Evolutionary conservation across 2,113 vertebrate species (phyloP).

Genomic region (Mungos mungo): DNA sequence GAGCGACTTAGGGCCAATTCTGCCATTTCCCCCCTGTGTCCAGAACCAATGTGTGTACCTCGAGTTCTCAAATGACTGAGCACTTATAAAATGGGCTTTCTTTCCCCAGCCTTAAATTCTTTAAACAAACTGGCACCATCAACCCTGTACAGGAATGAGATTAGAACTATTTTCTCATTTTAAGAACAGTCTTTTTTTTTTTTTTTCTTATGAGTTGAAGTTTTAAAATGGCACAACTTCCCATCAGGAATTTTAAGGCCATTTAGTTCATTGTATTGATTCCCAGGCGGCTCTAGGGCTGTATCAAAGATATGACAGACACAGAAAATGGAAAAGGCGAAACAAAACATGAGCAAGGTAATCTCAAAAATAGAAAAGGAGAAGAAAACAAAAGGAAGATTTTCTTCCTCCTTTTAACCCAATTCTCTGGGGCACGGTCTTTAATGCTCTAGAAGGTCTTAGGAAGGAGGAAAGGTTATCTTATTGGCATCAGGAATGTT

Average conservation of each 20-base stretch:
- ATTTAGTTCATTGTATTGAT: conserved; percentile 69
- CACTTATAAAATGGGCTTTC: conserved; percentile 29
- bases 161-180: conserved; percentile 59
- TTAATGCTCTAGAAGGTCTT: conserved; percentile 75
- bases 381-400: conserved; percentile 73
- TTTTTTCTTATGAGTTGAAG: conserved; percentile 62
- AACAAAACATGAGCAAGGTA: conserved; percentile 69
- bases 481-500: conserved; percentile 72
- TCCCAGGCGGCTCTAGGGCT: conserved; percentile 52
- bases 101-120: conserved; percentile 29
- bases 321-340: conserved; percentile 68
- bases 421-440: conserved; percentile 64
- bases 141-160: conserved; percentile 45
- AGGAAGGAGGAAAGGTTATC: conserved; percentile 74
- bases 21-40: background rate
- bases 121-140: conserved; percentile 59
- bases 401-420: conserved; percentile 72
- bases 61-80: conserved; percentile 36
- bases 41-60: background rate
- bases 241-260: conserved; percentile 76
- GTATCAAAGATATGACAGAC: conserved; percentile 73
- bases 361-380: conserved; percentile 75
- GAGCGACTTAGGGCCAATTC: background rate
- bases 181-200: conserved; percentile 54
- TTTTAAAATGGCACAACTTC: conserved; percentile 75